Conservation (phyloP, 2,797 vertebrate genomes). For the Euphonia xanthogaster region DNA sequence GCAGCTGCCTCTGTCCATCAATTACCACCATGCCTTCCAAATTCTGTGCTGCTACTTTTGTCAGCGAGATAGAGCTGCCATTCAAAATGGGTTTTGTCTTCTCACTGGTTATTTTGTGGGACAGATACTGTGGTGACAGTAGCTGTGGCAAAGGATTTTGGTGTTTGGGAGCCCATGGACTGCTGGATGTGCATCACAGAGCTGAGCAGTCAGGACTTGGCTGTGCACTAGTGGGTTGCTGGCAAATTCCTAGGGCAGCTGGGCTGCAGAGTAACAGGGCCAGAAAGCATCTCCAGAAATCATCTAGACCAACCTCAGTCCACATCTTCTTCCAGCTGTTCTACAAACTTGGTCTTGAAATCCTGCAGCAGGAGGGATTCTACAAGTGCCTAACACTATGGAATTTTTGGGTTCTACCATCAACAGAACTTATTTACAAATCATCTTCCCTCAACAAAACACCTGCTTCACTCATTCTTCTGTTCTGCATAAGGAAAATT, state of each 20-base stretch:
- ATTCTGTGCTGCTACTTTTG: background rate
- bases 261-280: background rate
- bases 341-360: background rate
- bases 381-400: accelerated
- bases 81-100: background rate
- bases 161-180: background rate
- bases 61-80: background rate
- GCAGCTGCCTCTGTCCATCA: background rate
- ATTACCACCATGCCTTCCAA: background rate
- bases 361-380: background rate
- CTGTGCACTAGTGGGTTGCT: background rate
- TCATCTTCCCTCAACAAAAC: background rate
- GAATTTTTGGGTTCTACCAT: background rate
- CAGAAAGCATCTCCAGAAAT: background rate
- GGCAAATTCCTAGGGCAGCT: background rate
- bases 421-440: background rate
- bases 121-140: background rate
- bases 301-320: background rate
- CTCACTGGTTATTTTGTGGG: background rate
- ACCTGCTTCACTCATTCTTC: background rate
- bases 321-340: background rate
- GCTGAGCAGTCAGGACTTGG: background rate
- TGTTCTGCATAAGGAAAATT: background rate
- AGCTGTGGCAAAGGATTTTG: background rate
- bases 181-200: background rate